Evolutionary conservation across 1,140 invertebrate species (phyloP), one percentile per base, ranked within the genome.

Genomic region (Cydia fagiglandana): DNA sequence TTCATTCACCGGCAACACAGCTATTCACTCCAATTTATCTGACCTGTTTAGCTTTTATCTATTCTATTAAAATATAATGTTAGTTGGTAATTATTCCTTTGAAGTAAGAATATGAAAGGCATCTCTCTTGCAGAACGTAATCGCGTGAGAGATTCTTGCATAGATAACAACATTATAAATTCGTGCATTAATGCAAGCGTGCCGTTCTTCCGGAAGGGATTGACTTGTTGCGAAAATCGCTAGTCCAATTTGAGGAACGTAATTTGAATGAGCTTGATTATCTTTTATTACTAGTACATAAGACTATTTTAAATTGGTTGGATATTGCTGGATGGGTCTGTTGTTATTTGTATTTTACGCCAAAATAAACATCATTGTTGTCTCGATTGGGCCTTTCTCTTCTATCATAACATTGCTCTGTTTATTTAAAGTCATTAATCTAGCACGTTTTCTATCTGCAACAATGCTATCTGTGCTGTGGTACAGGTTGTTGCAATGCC

Each of bases 401-500:
- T 70, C 15, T 38, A 17, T 17, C 34, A 38, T 38, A 70, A 70
- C 66, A 70, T 2, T 61, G 56, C n/a, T 24, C 30, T 70, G n/a
- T 38, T 70, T 70, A 41, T 70, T 70, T 70, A 5, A 24, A 20
- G 4, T 70, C 66, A 34, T 68, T 70, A 41, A 70, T 45, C 30
- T 7, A 10, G 3, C n/a, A 13, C n/a, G 17, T 70, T 70, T 70
- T 70, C 66, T 45, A 20, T 38, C 34, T 41, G 34, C 17, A 45
- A 38, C 30, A 70, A 70, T 70, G 38, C 34, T 76, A 64, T 76
- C 30, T 13, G 41, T 70, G 74, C 70, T 73, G 75, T 76, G 64
- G 76, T 56, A 56, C 75, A 77, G 61, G 78, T 74, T 76, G 79
- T 50, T 78, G 77, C 73, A 79, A 81, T 64, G 45, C 66, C 77